Base-by-base conservation (phyloP, 2,888 invertebrate genomes). In the Drosophila cyrtoloma region DNA sequence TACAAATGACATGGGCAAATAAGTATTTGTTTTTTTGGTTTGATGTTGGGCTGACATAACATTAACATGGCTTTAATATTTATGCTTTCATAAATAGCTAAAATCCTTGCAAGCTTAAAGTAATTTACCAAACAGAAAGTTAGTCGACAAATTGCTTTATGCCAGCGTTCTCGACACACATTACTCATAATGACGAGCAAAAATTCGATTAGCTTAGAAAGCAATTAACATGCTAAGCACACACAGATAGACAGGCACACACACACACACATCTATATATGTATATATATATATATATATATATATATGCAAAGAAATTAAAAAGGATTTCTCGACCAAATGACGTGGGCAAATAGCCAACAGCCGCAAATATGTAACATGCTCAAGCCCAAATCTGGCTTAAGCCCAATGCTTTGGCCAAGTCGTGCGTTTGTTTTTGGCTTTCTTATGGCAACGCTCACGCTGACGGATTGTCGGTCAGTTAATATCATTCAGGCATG, bases 391-490 rank as follows among this genome's bases (percentile, higher is more conserved):
- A 89, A 87, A 90, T 81, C 89, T 87, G 82, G 87, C 65, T 77
- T 72, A 88, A 90, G 84, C 82, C 87, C 39, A 57, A 56, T 47
- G 26, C 68, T 58, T 60, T 57, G 44, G 53, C 47, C 76, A 79
- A 69, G 56, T 67, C 76, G 69, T 70, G 71, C 67, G 78, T 61
- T 67, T 77, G 69, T 62, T 64, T 77, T 78, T 66, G 66, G 77
- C 72, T 73, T 78, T 55, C 53, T 56, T 55, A 39, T 42, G 58
- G 66, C 57, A 39, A 35, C 64, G 63, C 75, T 16, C 75, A 81
- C 74, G 78, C 86, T 91, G 91, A 90, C 90, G 86, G 86, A 87
- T 91, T 89, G 91, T 86, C 78, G 84, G 86, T 79, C 81, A 90
- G 91, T 90, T 91, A 90, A 91, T 91, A 91, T 87, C 86, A 87